phyloP scores from a whole-genome alignment of 2,113 vertebrate species.

The Dolichotis patagonum region DNA sequence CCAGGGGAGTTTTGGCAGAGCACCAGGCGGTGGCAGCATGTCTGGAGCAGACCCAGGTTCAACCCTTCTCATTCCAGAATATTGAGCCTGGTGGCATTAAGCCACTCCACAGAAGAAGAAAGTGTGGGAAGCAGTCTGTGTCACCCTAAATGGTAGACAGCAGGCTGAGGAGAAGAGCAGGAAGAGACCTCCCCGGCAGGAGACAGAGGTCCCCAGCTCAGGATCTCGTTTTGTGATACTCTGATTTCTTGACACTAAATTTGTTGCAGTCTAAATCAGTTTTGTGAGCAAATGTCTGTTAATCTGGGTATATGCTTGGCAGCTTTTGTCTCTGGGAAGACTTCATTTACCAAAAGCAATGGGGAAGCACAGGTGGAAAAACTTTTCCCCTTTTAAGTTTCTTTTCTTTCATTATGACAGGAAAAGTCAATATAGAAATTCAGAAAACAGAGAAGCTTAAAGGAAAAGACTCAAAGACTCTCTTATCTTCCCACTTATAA shows the following conservation, averaged over 20 bases:
- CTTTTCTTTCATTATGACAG: slow-evolving; percentile 7
- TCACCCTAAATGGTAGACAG: neutral
- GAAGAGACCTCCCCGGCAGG: neutral
- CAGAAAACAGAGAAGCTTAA: neutral
- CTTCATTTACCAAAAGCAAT: neutral
- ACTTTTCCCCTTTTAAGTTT: neutral
- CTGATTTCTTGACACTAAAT: neutral
- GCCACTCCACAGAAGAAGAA: neutral
- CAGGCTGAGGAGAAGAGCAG: neutral
- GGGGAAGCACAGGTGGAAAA: neutral
- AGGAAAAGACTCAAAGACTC: neutral
- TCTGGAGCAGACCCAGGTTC: neutral
- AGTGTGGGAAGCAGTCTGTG: neutral
- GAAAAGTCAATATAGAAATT: neutral
- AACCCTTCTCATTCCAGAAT: neutral
- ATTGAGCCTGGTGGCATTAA: neutral
- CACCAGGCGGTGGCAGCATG: neutral
- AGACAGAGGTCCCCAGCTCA: too few relatives aligned
- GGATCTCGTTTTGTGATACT: neutral
- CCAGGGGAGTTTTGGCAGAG: neutral
- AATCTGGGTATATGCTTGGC: neutral
- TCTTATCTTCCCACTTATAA: neutral
- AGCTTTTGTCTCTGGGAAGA: neutral
- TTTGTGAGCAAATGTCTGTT: neutral
- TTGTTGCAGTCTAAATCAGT: neutral